phyloP scores from a whole-genome alignment of 2,888 invertebrate genomes.

The Drosophila austrosaltans region DNA sequence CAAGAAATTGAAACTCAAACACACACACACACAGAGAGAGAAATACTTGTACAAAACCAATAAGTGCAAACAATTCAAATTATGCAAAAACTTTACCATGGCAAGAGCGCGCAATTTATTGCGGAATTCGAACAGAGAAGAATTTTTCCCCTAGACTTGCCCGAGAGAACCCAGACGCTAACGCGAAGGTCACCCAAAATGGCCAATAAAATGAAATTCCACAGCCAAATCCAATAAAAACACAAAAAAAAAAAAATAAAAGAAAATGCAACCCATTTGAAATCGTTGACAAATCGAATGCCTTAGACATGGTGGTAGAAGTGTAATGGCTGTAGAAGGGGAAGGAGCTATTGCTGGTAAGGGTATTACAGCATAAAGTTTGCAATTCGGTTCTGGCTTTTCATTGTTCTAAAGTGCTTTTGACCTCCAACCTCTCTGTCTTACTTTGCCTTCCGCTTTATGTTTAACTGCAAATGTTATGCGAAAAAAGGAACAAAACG shows the following conservation, averaged over 20 bases:
- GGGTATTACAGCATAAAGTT: conserved; percentile 53
- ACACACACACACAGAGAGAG: conserved; percentile 27
- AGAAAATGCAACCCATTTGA: conserved; percentile 70
- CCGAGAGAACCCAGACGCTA: background rate
- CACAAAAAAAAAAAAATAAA: conserved; percentile 54
- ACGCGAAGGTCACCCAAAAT: conserved; percentile 71
- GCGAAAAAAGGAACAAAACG: conserved; percentile 45
- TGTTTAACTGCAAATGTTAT: conserved; percentile 66
- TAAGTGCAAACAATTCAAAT: conserved; percentile 68
- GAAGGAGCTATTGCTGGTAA: background rate
- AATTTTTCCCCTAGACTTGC: conserved; percentile 19
- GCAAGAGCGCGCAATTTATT: conserved; percentile 67
- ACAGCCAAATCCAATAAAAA: conserved; percentile 54
- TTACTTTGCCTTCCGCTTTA: conserved; percentile 38
- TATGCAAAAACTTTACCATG: conserved; percentile 64
- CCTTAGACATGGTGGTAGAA: background rate
- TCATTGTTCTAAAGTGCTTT: conserved; percentile 62
- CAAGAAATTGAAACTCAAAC: conserved; percentile 39
- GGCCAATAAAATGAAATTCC: conserved; percentile 77
- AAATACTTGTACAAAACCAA: conserved; percentile 58
- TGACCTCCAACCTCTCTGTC: conserved; percentile 23
- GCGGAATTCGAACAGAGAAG: conserved; percentile 50
- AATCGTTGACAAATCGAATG: conserved; percentile 73
- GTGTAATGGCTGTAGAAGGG: background rate
- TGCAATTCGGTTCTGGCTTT: conserved; percentile 56